Evolutionary conservation across 1,140 invertebrate species (phyloP), one percentile per base, ranked within the genome.

Genomic region (Euwallacea fornicatus): DNA sequence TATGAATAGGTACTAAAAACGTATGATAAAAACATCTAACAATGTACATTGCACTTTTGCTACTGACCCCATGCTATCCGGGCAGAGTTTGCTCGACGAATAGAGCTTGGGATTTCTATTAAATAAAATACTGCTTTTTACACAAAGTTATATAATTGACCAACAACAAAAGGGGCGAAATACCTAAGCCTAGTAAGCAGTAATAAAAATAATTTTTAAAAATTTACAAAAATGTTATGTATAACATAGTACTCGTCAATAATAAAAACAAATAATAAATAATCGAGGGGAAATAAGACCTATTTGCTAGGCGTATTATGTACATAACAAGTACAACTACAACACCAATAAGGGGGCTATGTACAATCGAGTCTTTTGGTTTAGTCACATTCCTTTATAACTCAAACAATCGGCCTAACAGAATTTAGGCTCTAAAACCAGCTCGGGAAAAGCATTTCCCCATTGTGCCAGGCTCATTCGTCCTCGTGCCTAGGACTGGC

Each of bases 401-500:
- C n/a, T 61, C 59, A n/a, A 44, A 69, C 21, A 33, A 33, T 33
- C 21, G 21, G 4, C 44, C 53, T 53, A 59, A 46, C n/a, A 73
- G 64, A 63, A 67, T 61, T 63, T 67, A 47, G 63, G 50, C 46
- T 11, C 15, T 61, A 76, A 75, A 78, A 81, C 73, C 79, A 80
- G 74, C 76, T 76, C 75, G 80, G 79, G 76, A 81, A 79, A 64
- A 60, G 55, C 9, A 71, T 72, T 71, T 81, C 80, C 79, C 78
- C 76, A 68, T 75, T 77, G 33, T 83, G 84, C 70, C 80, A 79
- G 80, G 80, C 84, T 87, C 85, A 87, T 84, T 87, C 86, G 54
- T 87, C 85, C 74, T 86, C 85, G 61, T 85, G 83, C 55, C 85
- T 81, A 0, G 86, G 86, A 83, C 86, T 87, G 33, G 85, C 83